Evolutionary conservation across 2,113 vertebrate genomes (phyloP).

Genomic region (Dinomys branickii): DNA sequence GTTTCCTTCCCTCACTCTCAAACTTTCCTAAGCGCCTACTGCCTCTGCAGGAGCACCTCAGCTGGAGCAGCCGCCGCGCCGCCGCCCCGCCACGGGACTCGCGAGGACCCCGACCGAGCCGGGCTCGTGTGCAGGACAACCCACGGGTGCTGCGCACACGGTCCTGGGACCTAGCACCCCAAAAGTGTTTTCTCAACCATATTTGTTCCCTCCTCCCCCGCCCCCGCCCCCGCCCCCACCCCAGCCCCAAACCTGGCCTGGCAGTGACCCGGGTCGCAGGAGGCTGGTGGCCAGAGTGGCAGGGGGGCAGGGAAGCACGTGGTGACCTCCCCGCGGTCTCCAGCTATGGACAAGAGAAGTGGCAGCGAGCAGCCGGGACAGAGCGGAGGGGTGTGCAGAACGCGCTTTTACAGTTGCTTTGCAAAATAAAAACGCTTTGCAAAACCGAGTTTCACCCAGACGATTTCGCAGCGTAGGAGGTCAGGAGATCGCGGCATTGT

Average conservation of each 20-base stretch:
- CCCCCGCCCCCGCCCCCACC: background rate
- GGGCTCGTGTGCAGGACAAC: constrained; percentile 23
- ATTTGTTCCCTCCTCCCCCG: background rate
- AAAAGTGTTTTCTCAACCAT: background rate
- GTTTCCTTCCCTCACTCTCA: constrained; percentile 52
- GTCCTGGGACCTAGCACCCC: background rate
- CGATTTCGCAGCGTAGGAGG: constrained; percentile 27
- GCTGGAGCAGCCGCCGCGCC: constrained; percentile 10
- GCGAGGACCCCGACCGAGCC: background rate
- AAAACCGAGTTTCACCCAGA: constrained; percentile 57
- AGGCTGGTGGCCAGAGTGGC: background rate
- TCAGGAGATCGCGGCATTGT: constrained; percentile 46
- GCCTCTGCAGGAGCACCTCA: constrained; percentile 11
- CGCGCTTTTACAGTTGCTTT: constrained; percentile 25
- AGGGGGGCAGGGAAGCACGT: constrained; percentile 62
- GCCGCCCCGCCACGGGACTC: background rate
- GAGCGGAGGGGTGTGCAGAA: background rate
- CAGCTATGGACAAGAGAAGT: background rate
- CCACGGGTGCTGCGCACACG: constrained; percentile 54
- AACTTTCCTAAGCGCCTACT: constrained; percentile 76
- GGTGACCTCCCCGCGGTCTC: constrained; percentile 36
- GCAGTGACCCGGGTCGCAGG: background rate
- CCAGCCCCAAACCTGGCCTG: constrained; percentile 68
- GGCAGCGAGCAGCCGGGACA: background rate
- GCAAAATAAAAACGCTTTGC: constrained; percentile 66